Percentiles rank a stretch among this genome's conserved stretches.
phyloP scores from a whole-genome alignment of 2,888 invertebrate species.

The Watsonalla cultraria region DNA sequence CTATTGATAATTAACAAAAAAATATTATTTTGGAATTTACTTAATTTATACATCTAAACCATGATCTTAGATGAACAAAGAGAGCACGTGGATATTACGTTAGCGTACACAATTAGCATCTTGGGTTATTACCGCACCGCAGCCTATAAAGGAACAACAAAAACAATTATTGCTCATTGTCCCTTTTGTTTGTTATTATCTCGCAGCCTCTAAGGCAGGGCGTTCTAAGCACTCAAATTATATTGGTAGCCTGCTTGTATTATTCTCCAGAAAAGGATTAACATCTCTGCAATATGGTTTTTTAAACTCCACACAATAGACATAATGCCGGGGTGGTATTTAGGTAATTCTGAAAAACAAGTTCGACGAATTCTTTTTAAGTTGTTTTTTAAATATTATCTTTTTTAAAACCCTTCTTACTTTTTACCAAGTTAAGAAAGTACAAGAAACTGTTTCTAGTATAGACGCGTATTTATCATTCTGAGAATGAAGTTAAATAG shows the following conservation, averaged over 20 bases:
- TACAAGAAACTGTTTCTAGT: too few relatives aligned
- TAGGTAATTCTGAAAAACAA: slow-evolving; percentile 5
- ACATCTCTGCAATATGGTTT: slow-evolving; percentile 17
- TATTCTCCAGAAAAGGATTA: slow-evolving; percentile 47
- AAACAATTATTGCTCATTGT: slow-evolving; percentile 48
- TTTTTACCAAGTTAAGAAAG: too few relatives aligned
- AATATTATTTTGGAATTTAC: too few relatives aligned
- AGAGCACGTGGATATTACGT: slow-evolving; percentile 15
- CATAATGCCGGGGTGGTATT: slow-evolving; percentile 8
- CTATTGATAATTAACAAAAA: too few relatives aligned
- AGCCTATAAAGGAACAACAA: slow-evolving; percentile 31
- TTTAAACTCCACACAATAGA: slow-evolving; percentile 13
- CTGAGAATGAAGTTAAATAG: too few relatives aligned
- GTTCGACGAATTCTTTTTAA: background rate
- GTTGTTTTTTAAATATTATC: slow-evolving; percentile 7
- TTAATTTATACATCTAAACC: slow-evolving; percentile 5
- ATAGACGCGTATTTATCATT: too few relatives aligned
- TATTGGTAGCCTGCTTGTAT: slow-evolving; percentile 37
- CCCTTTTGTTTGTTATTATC: slow-evolving; percentile 43
- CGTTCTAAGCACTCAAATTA: slow-evolving; percentile 24
- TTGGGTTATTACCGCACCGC: slow-evolving; percentile 32
- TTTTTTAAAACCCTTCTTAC: background rate
- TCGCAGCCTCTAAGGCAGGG: slow-evolving; percentile 21
- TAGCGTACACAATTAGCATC: slow-evolving; percentile 34
- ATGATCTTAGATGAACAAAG: slow-evolving; percentile 25